Evolutionary conservation across 2,797 vertebrate species (phyloP).

Genomic region (Parotocinclus haroldoi): DNA sequence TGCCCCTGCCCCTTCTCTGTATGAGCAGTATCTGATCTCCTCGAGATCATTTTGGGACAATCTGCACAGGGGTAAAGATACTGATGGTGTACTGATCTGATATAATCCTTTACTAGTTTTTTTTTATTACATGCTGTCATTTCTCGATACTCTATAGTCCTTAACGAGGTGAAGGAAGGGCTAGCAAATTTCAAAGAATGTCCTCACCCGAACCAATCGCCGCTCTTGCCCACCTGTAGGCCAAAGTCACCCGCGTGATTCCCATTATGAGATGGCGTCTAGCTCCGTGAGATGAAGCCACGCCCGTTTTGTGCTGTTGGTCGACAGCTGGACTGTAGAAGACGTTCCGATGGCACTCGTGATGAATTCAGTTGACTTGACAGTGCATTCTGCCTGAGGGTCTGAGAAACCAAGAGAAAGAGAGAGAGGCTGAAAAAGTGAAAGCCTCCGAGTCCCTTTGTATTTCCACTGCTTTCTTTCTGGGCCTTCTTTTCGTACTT

Average conservation of each 20-base stretch:
- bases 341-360: too few relatives aligned
- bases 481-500: slow-evolving; percentile 62
- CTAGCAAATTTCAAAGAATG: not conserved
- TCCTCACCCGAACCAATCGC: not conserved
- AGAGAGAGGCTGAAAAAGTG: slow-evolving; percentile 33
- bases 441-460: slow-evolving; percentile 66
- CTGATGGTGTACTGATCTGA: too few relatives aligned
- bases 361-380: too few relatives aligned
- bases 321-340: too few relatives aligned
- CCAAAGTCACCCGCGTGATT: not conserved
- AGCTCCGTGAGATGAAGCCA: not conserved
- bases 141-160: slow-evolving; percentile 2
- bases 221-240: not conserved
- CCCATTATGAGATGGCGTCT: not conserved
- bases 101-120: too few relatives aligned
- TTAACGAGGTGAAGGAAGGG: not conserved
- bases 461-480: slow-evolving; percentile 69
- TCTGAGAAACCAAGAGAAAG: slow-evolving; percentile 31
- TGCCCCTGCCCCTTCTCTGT: too few relatives aligned
- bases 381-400: too few relatives aligned
- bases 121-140: too few relatives aligned
- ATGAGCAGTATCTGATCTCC: too few relatives aligned
- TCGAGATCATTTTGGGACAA: too few relatives aligned
- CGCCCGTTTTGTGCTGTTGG: not conserved
- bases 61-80: too few relatives aligned